Conservation (phyloP, 2,113 vertebrate genomes). For the Felis catus region F.catus_Fca126_mat1.0 CM031412.1:69440001-69440500, state of each 20-base stretch:
- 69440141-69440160: neutral
- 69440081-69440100: neutral
- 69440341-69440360: neutral
- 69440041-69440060: neutral
- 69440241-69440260: neutral
- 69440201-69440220: neutral
- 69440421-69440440: conserved; percentile 1
- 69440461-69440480: neutral
- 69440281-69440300: neutral
- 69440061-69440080: neutral
- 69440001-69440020: neutral
- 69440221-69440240: neutral
- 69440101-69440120: neutral
- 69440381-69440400: neutral
- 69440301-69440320: neutral
- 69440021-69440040: too few relatives aligned
- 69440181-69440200: neutral
- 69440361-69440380: neutral
- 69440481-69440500: neutral
- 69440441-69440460: conserved; percentile 21
- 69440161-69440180: neutral
- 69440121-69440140: neutral
- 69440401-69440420: neutral
- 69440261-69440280: neutral
- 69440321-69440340: neutral